phyloP scores from a whole-genome alignment of 2,888 invertebrate species.

The Spisula subtruncata region DNA sequence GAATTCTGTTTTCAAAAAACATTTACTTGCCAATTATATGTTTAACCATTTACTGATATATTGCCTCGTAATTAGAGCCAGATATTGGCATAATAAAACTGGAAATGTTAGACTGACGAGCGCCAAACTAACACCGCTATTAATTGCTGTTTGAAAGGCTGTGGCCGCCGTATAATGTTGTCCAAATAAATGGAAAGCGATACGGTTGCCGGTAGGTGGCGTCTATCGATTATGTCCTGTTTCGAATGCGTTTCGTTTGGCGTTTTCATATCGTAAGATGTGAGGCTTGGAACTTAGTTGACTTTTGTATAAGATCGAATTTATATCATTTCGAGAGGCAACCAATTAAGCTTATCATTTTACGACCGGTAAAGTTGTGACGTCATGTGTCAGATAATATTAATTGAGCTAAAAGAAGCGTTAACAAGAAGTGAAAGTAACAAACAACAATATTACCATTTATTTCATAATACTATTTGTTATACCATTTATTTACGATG shows the following conservation, averaged over 20 bases:
- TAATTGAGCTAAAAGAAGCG: too few species aligned
- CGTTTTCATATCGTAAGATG: neutral
- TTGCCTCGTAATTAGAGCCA: constrained; percentile 61
- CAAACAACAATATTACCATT: too few species aligned
- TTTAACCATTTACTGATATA: constrained; percentile 57
- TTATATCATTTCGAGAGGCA: too few species aligned
- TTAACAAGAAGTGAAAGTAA: too few species aligned
- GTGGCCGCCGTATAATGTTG: constrained; percentile 25
- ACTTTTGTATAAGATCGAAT: too few species aligned
- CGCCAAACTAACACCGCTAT: constrained; percentile 30
- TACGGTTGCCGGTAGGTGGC: constrained; percentile 7
- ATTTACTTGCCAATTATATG: constrained; percentile 7
- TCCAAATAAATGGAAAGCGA: neutral
- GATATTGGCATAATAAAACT: constrained; percentile 44
- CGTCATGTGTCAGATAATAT: too few species aligned
- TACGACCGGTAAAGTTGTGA: too few species aligned
- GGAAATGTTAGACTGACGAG: constrained; percentile 57
- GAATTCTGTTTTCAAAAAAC: constrained; percentile 21
- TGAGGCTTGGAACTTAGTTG: neutral
- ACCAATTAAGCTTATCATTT: too few species aligned
- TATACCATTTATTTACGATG: too few species aligned
- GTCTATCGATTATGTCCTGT: neutral
- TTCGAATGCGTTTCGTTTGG: neutral
- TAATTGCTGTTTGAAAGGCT: constrained; percentile 50
- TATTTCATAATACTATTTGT: too few species aligned